These are phyloP conservation scores for Stichodactyla helianthus DNA, from an alignment of 64 coral and sea anemone genomes.

Conservation along the genomic window DNA sequence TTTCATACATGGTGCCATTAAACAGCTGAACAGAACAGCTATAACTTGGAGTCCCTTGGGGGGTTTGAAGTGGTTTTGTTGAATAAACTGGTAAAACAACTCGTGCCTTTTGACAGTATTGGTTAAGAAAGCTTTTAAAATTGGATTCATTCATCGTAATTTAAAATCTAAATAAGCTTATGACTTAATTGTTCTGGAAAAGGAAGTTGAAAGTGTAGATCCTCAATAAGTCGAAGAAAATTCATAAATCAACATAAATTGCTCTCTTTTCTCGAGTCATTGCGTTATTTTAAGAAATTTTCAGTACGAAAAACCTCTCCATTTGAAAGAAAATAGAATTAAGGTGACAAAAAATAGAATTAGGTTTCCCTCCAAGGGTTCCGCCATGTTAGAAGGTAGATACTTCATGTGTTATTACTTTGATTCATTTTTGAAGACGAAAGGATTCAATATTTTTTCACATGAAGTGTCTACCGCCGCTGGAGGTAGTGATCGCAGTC, in stretches of 20 bases:
- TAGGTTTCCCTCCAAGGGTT: background rate
- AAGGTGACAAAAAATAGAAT: background rate
- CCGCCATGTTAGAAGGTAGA: background rate
- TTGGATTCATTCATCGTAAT: background rate
- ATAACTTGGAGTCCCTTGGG: background rate
- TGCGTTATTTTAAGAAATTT: background rate
- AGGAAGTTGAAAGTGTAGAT: background rate
- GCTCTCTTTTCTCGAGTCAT: background rate
- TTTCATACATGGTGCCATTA: constrained; percentile 15
- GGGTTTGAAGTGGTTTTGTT: background rate
- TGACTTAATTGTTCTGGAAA: background rate
- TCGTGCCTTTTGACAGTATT: background rate
- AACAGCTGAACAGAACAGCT: background rate
- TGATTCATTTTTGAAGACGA: background rate
- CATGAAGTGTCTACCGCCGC: background rate
- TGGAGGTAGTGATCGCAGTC: background rate
- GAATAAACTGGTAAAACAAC: background rate
- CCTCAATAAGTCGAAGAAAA: no score
- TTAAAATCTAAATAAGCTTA: background rate
- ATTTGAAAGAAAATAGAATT: background rate
- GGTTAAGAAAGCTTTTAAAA: background rate
- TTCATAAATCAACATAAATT: background rate
- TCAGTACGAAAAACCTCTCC: background rate
- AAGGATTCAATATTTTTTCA: background rate
- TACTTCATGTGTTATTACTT: background rate